Evolutionary conservation across 1,140 invertebrate genomes (phyloP), one percentile per base, ranked within the genome.

Genomic region (Limonius californicus): DNA sequence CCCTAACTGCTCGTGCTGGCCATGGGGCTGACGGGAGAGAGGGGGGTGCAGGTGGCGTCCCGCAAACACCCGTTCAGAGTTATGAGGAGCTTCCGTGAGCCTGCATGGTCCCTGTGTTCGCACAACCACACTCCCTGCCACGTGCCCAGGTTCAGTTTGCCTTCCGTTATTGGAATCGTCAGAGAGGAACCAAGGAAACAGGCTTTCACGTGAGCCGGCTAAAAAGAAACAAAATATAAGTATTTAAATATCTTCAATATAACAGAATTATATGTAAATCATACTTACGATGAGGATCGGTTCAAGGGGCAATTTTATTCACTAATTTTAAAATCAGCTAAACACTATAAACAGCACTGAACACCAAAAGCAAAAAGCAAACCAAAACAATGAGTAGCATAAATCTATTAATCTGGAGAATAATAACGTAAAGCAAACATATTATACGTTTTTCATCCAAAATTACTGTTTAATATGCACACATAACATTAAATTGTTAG

Each of bases 71-170:
- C 94, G 67, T 94, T 95, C 74, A 97, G 79, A 60, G 93, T 96
- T 70, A 95, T 88, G 65, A 95, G 88, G 72, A 95, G 79, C 81
- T 95, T 96, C 63, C 94, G 84, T 72, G 91, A 94, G 63, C 94
- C 94, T 69, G 92, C 95, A 74, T 92, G 89, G 81, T 98, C 94
- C 71, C 95, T 86, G 80, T 98, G 95, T 81, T 98, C 95, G 82
- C 95, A 97, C 62, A 98, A 83, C 95, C 95, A 98, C 64, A 98
- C 89, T 57, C 95, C 95, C 82, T 98, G 95, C 95, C 95, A 98
- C 68, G 92, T 95, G 57, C 95, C 95, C 65, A 98, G 80, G 72
- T 94, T 95, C 66, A 98, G 82, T 78, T 95, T 93, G 56, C 95
- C 95, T 74, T 97, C 92, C 62, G 94, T 95, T 73, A 98, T 95